Percentiles rank a stretch among this genome's conserved stretches.
Evolutionary conservation across 2,888 invertebrate genomes (phyloP).

Genomic region (Troilus luridus): DNA sequence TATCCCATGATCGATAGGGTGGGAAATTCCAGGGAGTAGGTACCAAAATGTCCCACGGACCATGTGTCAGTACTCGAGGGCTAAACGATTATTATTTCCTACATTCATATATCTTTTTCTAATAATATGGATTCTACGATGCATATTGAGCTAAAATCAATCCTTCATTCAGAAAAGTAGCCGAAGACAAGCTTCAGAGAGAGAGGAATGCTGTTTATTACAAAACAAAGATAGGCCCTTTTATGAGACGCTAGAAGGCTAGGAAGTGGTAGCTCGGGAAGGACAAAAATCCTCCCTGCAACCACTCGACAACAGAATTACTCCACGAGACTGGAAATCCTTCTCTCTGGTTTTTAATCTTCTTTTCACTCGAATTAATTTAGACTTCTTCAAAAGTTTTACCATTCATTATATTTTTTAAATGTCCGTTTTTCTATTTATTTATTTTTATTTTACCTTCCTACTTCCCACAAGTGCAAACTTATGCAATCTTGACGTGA

Average conservation of each 20-base stretch:
- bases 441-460: too few species aligned
- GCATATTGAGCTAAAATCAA: not conserved
- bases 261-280: not conserved
- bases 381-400: conserved; percentile 18
- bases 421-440: not conserved
- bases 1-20: too few species aligned
- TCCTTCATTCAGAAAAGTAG: not conserved
- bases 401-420: conserved; percentile 12
- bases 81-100: too few species aligned
- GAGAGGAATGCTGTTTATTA: not conserved
- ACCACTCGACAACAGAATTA: conserved; percentile 30
- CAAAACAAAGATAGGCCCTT: not conserved
- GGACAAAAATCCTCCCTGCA: not conserved
- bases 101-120: too few species aligned
- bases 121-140: not conserved
- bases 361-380: conserved; percentile 40
- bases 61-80: too few species aligned
- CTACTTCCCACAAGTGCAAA: too few species aligned
- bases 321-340: conserved; percentile 17
- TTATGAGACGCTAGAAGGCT: not conserved
- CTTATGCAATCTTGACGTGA: too few species aligned
- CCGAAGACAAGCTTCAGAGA: not conserved
- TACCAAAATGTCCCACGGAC: too few species aligned
- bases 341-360: conserved; percentile 29
- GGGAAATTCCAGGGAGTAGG: too few species aligned